phyloP scores from a whole-genome alignment of 2,113 vertebrate genomes.

The Catagonus wagneri region DNA sequence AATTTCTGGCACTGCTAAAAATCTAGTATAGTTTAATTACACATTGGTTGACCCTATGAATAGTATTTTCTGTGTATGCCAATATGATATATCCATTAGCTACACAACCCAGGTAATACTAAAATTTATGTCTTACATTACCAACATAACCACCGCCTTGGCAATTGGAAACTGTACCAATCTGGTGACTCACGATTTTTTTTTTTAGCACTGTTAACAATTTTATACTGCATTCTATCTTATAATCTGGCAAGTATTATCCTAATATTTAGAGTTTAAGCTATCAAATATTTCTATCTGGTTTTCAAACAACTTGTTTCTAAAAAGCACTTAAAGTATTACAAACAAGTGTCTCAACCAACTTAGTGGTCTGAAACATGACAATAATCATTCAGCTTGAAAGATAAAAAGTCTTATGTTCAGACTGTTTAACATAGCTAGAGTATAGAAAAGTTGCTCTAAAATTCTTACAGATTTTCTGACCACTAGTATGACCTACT shows the following conservation, averaged over 20 bases:
- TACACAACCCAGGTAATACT: constrained; percentile 70
- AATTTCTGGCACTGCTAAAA: constrained; percentile 39
- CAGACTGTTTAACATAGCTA: constrained; percentile 79
- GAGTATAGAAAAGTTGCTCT: constrained; percentile 78
- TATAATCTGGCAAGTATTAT: constrained; percentile 56
- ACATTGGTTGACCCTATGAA: neutral
- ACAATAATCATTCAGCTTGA: constrained; percentile 70
- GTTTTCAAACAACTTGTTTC: constrained; percentile 61
- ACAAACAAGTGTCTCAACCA: constrained; percentile 70
- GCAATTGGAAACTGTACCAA: constrained; percentile 73
- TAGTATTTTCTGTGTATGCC: constrained; percentile 5
- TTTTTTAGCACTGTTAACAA: constrained; percentile 63
- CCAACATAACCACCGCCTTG: constrained; percentile 55
- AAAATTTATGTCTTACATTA: constrained; percentile 73
- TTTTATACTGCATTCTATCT: constrained; percentile 48
- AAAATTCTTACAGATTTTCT: constrained; percentile 83
- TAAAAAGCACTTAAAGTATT: constrained; percentile 70
- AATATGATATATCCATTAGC: constrained; percentile 46
- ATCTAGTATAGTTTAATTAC: constrained; percentile 12
- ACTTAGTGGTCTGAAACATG: constrained; percentile 69
- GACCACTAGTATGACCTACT: constrained; percentile 76
- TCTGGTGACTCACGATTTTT: constrained; percentile 61
- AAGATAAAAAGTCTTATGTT: constrained; percentile 74
- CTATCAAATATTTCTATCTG: constrained; percentile 58
- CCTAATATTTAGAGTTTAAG: constrained; percentile 53